Evolutionary conservation across 2,888 invertebrate genomes (phyloP), one percentile per base, ranked within the genome.

Genomic region (Volucella inanis): DNA sequence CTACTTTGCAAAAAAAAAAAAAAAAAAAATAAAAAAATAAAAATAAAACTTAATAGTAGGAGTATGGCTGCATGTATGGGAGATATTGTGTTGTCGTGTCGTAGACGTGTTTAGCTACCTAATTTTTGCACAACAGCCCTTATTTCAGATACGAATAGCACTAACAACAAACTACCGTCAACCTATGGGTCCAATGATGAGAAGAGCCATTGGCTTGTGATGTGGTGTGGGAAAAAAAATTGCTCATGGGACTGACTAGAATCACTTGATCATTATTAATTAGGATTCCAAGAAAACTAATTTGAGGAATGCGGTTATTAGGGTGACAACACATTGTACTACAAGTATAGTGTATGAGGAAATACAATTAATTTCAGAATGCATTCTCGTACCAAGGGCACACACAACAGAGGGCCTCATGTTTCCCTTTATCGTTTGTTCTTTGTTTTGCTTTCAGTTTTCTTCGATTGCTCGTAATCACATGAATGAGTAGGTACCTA

Each of bases 221-320:
- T 22, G 65, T 79, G 31, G 65, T 79, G 84, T 79, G 79, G 79
- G 70, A 79, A 84, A 67, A 84, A 67, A 39, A 50, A 49, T 1
- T 11, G 10, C 41, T 55, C 38, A 9, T 12, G 10, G 39, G 10
- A 31, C 14, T 22, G 22, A 45, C 18, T 74, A 47, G 38, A 71
- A 65, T 75, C 59, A 59, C 65, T 79, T 75, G 79, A 75, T 79
- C 84, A 67, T 75, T 79, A 79, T 55, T 84, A 84, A 84, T 84
- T 84, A 80, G 71, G 22, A 62, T 79, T 80, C 75, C 54, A 61
- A 79, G 75, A 75, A n/a, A 84, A 74, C 65, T 71, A 61, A 78
- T 78, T 67, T 62, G 31, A 6, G 68, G 14, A 54, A 77, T 77
- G 77, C 22, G 61, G 54, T 61, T 57, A 47, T 54, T 14, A 64